Base-by-base conservation (phyloP, 2,888 invertebrate species). In the Drosophila sordidapex region DNA sequence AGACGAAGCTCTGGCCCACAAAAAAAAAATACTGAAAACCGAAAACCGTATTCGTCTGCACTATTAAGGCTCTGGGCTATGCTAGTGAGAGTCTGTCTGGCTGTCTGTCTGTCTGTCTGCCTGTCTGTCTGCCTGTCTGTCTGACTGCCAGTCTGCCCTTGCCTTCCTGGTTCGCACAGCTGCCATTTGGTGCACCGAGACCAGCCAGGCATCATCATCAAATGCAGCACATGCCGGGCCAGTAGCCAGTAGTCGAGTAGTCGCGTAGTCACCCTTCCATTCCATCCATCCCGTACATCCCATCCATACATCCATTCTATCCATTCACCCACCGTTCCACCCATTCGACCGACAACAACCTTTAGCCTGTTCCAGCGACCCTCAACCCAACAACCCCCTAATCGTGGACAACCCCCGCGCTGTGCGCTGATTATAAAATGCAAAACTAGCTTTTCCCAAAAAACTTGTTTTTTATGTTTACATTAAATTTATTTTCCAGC, bases 401-500 rank as follows among this genome's bases (percentile, higher is more conserved):
- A 86, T 59, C 74, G 53, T 33, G 71, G 60, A 29, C 81, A 81
- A 81, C 81, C 89, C 88, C 82, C 79, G 71, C 80, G 65, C 49
- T 82, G 75, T 74, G 69, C 71, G 75, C 81, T 79, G 81, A 88
- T 84, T 86, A 87, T 81, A 71, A 83, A 87, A 85, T 85, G 82
- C 85, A 77, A 84, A 85, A 89, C 85, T 89, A 89, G 84, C 85
- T 84, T 73, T 82, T 71, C 58, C 53, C 56, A 43, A 76, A 70
- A 68, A 88, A 79, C 79, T 83, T 79, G 89, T 72, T 85, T 87
- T 87, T 87, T 87, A 87, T 85, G 87, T 85, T 85, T 83, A 81
- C 81, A 87, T 89, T 85, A 87, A 79, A 89, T 77, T 77, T 77
- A 54, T 63, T 74, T 75, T 70, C 27, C 35, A 35, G 25, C 36